Evolutionary conservation across 1,140 invertebrate species (phyloP).

Genomic region (Rhizoglyphus robini): DNA sequence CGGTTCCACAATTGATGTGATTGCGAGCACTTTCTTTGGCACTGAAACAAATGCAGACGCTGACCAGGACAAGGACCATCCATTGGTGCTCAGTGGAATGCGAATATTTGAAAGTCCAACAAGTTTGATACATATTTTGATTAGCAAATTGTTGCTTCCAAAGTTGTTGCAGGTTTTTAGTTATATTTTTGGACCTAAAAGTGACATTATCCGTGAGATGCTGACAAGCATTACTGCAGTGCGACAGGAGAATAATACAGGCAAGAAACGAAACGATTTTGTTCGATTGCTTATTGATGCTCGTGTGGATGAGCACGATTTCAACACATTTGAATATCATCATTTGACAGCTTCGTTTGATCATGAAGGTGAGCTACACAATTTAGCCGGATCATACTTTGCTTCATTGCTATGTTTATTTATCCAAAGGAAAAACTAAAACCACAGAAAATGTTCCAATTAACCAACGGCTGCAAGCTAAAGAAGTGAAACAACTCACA

Average conservation of each 20-base stretch:
- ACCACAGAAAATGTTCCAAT: too few relatives aligned
- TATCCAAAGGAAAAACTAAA: too few relatives aligned
- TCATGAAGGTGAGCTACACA: not conserved
- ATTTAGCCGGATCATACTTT: too few relatives aligned
- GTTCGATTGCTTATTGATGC: not conserved
- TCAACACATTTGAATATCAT: not conserved
- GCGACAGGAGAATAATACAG: not conserved
- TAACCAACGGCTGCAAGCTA: too few relatives aligned
- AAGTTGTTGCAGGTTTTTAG: not conserved
- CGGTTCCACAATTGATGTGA: not conserved
- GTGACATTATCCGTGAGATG: not conserved
- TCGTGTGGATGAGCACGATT: not conserved
- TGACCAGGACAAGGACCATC: not conserved
- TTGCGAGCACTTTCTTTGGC: not conserved
- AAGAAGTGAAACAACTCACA: not conserved
- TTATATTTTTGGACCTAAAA: not conserved
- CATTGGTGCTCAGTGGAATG: not conserved
- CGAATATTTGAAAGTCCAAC: not conserved
- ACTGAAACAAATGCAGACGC: not conserved
- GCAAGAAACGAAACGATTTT: not conserved
- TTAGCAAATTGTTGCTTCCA: too few relatives aligned
- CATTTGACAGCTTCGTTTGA: not conserved
- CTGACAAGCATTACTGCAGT: not conserved
- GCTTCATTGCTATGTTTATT: too few relatives aligned
- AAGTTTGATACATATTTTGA: not conserved